phyloP scores from a whole-genome alignment of 1,140 invertebrate genomes.

The Aphelenchoides fujianensis region DNA sequence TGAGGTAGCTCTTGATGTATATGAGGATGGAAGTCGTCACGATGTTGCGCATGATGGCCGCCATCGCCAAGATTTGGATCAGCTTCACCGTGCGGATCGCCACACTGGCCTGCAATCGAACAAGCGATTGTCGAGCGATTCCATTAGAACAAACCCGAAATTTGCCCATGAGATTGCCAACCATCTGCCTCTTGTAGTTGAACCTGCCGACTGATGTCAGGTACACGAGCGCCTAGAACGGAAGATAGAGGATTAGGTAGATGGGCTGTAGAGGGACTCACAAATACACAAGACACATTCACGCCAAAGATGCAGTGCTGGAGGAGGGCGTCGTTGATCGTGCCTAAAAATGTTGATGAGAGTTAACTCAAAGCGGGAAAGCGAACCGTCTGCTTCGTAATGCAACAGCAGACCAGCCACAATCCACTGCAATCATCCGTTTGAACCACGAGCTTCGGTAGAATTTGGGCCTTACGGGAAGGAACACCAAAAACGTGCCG shows the following conservation, averaged over 20 bases:
- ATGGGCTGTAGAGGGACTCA: background rate
- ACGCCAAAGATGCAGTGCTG: too few species aligned
- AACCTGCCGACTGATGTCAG: background rate
- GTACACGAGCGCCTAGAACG: background rate
- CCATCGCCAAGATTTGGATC: background rate
- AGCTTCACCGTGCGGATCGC: background rate
- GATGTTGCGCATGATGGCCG: too few species aligned
- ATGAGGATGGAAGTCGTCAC: too few species aligned
- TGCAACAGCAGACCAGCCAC: background rate
- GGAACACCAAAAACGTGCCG: background rate
- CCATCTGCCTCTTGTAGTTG: background rate
- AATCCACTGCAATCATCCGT: background rate
- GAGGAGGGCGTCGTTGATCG: too few species aligned
- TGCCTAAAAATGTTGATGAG: too few species aligned
- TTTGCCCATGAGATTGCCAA: background rate
- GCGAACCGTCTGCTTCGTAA: too few species aligned
- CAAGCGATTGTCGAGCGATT: too few species aligned
- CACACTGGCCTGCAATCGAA: background rate
- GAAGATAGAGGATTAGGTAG: too few species aligned
- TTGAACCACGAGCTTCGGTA: background rate
- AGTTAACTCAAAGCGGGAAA: too few species aligned
- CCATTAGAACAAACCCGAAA: background rate
- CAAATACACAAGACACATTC: background rate
- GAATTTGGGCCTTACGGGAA: background rate
- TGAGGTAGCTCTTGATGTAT: too few species aligned